Conservation (phyloP, 1,140 invertebrate genomes). For the Aphaenogaster ashmeadi region DNA sequence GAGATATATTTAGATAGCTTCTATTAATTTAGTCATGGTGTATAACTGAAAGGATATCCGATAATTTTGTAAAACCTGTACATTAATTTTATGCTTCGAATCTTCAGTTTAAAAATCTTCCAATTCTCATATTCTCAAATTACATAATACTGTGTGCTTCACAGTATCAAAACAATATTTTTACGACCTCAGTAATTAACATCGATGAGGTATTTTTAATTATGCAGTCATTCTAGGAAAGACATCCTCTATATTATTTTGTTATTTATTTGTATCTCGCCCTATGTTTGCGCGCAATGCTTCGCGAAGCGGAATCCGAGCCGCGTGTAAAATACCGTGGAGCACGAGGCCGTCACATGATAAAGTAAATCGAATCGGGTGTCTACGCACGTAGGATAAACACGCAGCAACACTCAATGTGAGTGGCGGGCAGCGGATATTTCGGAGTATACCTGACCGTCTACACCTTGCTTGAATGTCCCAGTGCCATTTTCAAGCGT, state of each 20-base stretch:
- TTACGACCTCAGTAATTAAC: not conserved
- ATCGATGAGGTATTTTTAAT: not conserved
- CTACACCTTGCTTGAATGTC: constrained; percentile 16
- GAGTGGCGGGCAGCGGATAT: constrained; percentile 23
- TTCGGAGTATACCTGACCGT: constrained; percentile 40
- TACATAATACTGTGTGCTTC: not conserved
- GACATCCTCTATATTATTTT: not conserved
- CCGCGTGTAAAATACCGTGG: not conserved
- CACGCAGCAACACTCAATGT: constrained; percentile 5
- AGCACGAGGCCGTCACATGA: constrained; percentile 64
- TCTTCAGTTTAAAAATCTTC: not conserved
- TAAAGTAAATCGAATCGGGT: constrained; percentile 42
- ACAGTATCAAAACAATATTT: not conserved
- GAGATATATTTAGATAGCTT: constrained; percentile 10
- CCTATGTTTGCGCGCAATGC: not conserved
- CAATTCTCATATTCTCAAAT: not conserved
- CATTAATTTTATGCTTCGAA: not conserved
- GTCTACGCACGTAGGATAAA: constrained; percentile 48
- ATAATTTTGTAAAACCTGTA: not conserved
- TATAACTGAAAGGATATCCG: not conserved
- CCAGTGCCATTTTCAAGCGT: constrained; percentile 15
- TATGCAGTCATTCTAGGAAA: not conserved
- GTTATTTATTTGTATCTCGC: constrained; percentile 17
- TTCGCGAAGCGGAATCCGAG: constrained; percentile 19
- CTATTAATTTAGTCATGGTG: not conserved